A percentile compares a stretch with the other conserved stretches of the same genome.
Conservation (phyloP, 2,113 vertebrate genomes). For the Anseranas semipalmata region DNA sequence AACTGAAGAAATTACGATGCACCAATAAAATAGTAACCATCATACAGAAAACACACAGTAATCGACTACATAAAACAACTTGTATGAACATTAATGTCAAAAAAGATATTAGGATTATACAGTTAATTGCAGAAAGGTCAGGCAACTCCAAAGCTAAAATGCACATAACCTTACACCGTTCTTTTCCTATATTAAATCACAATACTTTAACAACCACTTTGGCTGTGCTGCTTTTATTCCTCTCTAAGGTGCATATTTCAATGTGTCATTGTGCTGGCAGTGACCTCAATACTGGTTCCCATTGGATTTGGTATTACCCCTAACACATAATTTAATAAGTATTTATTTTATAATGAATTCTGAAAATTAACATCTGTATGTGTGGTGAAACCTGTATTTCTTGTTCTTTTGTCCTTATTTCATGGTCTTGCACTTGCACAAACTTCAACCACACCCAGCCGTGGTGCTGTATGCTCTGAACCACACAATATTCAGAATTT, state of each 20-base stretch:
- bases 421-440: background rate
- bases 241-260: background rate
- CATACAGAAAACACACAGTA: background rate
- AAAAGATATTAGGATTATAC: background rate
- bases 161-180: background rate
- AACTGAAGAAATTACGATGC: background rate
- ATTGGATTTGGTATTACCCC: background rate
- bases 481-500: background rate
- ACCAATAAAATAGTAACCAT: background rate
- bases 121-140: background rate
- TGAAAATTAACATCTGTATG: background rate
- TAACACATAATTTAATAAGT: background rate
- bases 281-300: background rate
- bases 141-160: background rate
- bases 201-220: background rate
- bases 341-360: background rate
- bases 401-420: background rate
- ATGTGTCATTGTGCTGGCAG: background rate
- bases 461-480: background rate
- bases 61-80: background rate
- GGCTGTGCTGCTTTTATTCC: background rate
- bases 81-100: background rate
- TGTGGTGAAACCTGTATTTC: background rate
- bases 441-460: fast-evolving
- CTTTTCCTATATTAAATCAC: background rate